These are phyloP conservation scores for Chinchilla lanigera DNA, from an alignment of 2,113 vertebrate species.

Conservation along the genomic window DNA sequence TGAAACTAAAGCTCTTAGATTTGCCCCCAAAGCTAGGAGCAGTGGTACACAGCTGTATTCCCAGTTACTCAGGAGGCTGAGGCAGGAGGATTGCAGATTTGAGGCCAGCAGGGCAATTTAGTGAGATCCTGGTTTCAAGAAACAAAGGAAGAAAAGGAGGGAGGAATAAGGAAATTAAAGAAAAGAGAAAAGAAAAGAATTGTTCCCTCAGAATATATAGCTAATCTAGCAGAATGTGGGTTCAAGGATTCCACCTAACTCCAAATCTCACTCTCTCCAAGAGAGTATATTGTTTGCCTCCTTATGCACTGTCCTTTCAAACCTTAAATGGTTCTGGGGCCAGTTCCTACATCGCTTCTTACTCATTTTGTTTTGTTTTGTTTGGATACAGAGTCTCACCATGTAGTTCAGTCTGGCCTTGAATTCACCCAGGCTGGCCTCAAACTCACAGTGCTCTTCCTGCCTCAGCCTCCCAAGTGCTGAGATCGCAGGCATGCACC, in stretches of 20 bases:
- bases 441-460: background rate
- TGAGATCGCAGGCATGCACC: background rate
- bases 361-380: background rate
- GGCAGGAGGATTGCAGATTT: background rate
- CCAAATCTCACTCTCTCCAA: background rate
- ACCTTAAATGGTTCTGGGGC: conserved; percentile 42
- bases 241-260: background rate
- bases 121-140: background rate
- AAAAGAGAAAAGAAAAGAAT: background rate
- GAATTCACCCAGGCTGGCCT: background rate
- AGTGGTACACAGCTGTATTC: background rate
- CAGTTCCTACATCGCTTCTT: background rate
- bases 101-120: background rate
- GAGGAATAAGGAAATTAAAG: background rate
- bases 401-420: background rate
- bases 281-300: background rate
- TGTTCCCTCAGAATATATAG: background rate
- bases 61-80: background rate
- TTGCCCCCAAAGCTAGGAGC: background rate
- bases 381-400: background rate
- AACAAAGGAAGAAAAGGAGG: background rate
- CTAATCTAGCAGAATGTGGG: background rate
- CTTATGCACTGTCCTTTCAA: background rate
- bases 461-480: background rate
- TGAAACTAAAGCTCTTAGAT: conserved; percentile 29